Evolutionary conservation across 2,888 invertebrate species (phyloP).

Genomic region (Priocnemis perturbator): DNA sequence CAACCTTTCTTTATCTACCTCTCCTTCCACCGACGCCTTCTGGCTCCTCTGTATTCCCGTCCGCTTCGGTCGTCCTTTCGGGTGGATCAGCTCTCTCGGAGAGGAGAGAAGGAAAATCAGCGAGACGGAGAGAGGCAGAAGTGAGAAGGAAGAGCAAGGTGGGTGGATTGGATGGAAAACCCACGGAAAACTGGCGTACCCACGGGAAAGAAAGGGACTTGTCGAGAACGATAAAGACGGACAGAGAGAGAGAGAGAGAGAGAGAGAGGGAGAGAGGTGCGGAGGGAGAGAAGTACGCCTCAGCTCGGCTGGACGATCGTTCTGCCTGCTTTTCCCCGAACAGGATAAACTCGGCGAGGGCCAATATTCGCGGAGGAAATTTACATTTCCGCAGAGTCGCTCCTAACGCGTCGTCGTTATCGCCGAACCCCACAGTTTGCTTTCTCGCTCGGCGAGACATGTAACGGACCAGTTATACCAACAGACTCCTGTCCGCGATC

Average conservation of each 20-base stretch:
- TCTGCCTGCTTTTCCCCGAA: not conserved
- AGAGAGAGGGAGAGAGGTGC: slow-evolving; percentile 14
- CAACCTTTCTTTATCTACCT: slow-evolving; percentile 14
- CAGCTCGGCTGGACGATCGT: not conserved
- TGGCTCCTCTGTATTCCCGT: not conserved
- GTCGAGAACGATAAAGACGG: slow-evolving; percentile 40
- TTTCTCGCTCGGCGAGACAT: too few relatives aligned
- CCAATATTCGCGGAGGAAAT: not conserved
- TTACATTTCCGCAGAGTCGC: not conserved
- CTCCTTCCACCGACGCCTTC: slow-evolving; percentile 10
- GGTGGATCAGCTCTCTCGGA: not conserved
- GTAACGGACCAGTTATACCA: too few relatives aligned
- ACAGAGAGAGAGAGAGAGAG: slow-evolving; percentile 29
- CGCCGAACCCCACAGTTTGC: not conserved
- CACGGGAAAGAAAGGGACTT: slow-evolving; percentile 4
- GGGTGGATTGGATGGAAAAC: slow-evolving; percentile 69
- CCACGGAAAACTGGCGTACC: slow-evolving; percentile 43
- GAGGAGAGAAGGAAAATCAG: not conserved
- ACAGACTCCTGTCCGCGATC: too few relatives aligned
- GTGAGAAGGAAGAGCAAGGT: slow-evolving; percentile 35
- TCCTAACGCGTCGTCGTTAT: not conserved
- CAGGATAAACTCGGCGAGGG: too few relatives aligned
- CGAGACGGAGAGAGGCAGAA: slow-evolving; percentile 23
- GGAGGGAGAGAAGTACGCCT: not conserved
- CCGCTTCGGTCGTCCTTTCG: not conserved